phyloP scores from a whole-genome alignment of 1,140 invertebrate genomes.

The Bombus affinis region DNA sequence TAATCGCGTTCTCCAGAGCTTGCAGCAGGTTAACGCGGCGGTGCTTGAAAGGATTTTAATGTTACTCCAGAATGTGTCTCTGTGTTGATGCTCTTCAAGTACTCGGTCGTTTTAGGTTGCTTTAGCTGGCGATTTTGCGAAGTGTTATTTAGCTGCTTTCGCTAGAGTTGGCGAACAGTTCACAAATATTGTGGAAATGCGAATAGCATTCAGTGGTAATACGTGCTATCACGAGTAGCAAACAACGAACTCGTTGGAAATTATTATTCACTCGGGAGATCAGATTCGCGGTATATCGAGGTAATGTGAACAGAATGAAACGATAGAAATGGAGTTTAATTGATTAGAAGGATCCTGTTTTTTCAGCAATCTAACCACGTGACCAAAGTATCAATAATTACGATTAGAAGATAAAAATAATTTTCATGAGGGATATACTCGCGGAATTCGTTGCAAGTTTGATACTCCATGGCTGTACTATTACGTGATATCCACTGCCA shows the following conservation, averaged over 20 bases:
- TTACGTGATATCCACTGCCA: constrained; percentile 52
- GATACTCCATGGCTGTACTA: not conserved
- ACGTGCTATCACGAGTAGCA: too few species aligned
- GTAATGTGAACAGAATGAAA: too few species aligned
- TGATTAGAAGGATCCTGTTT: too few species aligned
- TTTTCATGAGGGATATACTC: not conserved
- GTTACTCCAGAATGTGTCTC: not conserved
- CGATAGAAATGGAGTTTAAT: too few species aligned
- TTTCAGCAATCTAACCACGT: too few species aligned
- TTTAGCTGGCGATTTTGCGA: not conserved
- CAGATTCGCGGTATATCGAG: too few species aligned
- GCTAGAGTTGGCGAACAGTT: too few species aligned
- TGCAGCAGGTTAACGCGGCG: not conserved
- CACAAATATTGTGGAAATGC: too few species aligned
- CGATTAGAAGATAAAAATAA: constrained; percentile 14
- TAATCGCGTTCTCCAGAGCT: constrained; percentile 63
- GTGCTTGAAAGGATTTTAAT: constrained; percentile 7
- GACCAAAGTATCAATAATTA: not conserved
- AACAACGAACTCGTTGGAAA: too few species aligned
- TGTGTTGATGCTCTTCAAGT: not conserved
- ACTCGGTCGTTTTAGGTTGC: not conserved
- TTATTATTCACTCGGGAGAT: too few species aligned
- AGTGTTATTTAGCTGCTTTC: not conserved
- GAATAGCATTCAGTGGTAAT: too few species aligned
- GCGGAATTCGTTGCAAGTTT: not conserved